phyloP scores from a whole-genome alignment of 2,888 invertebrate species.

The Megamerina dolium region DNA sequence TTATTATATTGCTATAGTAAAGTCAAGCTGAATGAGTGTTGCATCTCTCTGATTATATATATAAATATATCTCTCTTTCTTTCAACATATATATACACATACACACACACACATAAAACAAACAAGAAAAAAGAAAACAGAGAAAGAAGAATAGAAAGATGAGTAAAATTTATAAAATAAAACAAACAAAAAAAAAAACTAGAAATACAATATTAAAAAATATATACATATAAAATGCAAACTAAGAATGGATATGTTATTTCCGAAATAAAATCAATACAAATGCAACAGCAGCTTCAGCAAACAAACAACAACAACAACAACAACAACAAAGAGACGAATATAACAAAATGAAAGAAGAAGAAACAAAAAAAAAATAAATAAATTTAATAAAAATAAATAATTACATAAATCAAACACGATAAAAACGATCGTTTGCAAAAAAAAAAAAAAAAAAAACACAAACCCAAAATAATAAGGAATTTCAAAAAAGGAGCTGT shows the following conservation, averaged over 20 bases:
- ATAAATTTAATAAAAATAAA: constrained; percentile 4
- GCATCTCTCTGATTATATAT: constrained; percentile 20
- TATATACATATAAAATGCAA: no score
- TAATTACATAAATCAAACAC: constrained; percentile 6
- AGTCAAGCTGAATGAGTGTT: constrained; percentile 18
- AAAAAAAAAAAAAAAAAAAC: not conserved
- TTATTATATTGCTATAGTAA: constrained; percentile 15
- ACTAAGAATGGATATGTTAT: no score
- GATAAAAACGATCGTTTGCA: constrained; percentile 4
- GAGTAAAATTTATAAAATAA: no score
- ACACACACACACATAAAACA: no score
- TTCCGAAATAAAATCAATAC: no score
- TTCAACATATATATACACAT: no score
- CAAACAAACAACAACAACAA: constrained; percentile 17
- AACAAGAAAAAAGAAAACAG: no score
- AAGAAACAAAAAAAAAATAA: constrained; percentile 1
- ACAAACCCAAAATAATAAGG: no score
- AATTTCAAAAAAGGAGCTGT: constrained; percentile 12
- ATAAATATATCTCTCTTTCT: no score
- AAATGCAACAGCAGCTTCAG: constrained; percentile 13
- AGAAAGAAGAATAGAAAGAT: no score
- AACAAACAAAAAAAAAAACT: no score
- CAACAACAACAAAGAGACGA: constrained; percentile 11
- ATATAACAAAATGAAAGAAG: constrained; percentile 3
- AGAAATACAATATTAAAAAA: no score